Base-by-base conservation (phyloP, 2,113 vertebrate genomes). In the Tragulus kanchil region DNA sequence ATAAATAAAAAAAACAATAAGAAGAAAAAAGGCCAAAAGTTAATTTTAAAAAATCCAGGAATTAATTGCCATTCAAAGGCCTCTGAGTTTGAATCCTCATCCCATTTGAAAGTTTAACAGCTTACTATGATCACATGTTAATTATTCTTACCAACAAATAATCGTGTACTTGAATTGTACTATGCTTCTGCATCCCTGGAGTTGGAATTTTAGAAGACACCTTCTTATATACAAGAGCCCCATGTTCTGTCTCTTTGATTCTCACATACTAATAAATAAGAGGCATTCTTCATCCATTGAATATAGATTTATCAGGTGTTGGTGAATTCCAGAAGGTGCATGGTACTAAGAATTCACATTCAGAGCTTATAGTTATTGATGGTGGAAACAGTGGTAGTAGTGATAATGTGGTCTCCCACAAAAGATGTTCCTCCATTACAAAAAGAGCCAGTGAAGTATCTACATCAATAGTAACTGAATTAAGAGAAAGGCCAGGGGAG, bases 81-180 rank as follows among this genome's bases (percentile, higher is more conserved):
- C 45, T 90, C 81, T 90, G 69, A 16, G 85, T 90, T 95, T 94
- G 93, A 87, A 56, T 36, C 6, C 7, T 79, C 31, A 42, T 7
- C 6, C 28, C 42, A 21, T 85, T 42, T 69, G 58, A 94, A 90
- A 88, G n/a, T 71, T 82, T 90, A 93, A 87, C 90, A 85, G 69
- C 82, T 90, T 85, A 45, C 83, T 45, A 69, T 71, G 54, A 79
- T 97, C 77, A 89, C 26, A 94, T 23, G 75, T 95, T 97, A 94
- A 94, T 97, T 94, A 94, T 94, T 92, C 58, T 95, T 95, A 92
- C 87, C 56, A 90, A 75, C 78, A 96, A 97, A 94, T 94, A 96
- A 93, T 92, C 36, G 21, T 69, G 36, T 87, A 92, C 69, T 94
- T 85, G 65, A 90, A 54, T 90, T 82, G 94, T 69, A 42, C 93